These are phyloP conservation scores for Ceyx melanurus DNA, from an alignment of 2,113 vertebrate species.

Conservation along the genomic window DNA sequence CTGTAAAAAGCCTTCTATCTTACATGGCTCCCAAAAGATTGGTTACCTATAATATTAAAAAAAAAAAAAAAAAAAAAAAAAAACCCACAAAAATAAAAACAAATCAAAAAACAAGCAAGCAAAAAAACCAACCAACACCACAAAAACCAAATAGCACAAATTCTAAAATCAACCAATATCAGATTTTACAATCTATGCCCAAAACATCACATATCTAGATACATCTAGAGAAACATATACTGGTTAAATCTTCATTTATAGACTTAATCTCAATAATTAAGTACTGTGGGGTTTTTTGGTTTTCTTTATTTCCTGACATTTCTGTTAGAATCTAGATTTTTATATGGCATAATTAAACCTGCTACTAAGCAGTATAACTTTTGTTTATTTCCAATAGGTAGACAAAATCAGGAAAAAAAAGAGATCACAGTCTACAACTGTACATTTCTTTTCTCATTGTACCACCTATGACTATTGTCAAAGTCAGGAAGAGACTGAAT, in stretches of 20 bases:
- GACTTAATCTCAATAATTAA: not conserved
- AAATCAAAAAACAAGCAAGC: not conserved
- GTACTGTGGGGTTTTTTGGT: not conserved
- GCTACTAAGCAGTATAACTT: not conserved
- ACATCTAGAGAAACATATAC: not conserved
- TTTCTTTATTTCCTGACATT: not conserved
- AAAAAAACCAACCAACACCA: not conserved
- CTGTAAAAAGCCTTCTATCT: no score
- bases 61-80: not conserved
- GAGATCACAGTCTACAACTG: not conserved
- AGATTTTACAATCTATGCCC: constrained; percentile 25
- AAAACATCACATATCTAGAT: not conserved
- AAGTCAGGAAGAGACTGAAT: constrained; percentile 7
- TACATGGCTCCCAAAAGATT: no score
- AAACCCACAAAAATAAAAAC: not conserved
- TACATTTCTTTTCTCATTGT: not conserved
- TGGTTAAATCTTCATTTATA: not conserved
- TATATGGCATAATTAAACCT: not conserved
- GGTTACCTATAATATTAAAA: no score
- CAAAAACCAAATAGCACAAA: not conserved
- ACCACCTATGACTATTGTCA: not conserved
- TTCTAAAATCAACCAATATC: not conserved
- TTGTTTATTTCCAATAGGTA: not conserved
- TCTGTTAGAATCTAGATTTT: not conserved
- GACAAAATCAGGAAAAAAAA: not conserved